phyloP scores from a whole-genome alignment of 1,140 invertebrate genomes.

The Bombus sibiricus region DNA sequence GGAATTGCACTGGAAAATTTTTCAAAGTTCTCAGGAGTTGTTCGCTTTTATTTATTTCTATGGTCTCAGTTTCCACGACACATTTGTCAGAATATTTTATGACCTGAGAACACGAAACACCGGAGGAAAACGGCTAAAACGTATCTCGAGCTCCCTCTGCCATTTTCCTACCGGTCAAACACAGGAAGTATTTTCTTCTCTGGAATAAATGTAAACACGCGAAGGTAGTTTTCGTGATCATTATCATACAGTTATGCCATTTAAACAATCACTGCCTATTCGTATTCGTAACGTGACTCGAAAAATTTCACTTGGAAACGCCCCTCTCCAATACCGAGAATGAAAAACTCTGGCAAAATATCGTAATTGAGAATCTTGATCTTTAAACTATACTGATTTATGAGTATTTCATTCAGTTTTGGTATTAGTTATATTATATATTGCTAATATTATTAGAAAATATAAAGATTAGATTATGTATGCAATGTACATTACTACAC shows the following conservation, averaged over 20 bases:
- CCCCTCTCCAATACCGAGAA: neutral
- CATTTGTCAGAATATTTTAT: slow-evolving; percentile 11
- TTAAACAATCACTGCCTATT: neutral
- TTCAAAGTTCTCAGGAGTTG: neutral
- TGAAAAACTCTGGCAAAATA: no score
- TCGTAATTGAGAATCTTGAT: no score
- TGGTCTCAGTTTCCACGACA: neutral
- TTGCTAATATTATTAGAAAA: no score
- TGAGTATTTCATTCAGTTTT: no score
- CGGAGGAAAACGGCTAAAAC: neutral
- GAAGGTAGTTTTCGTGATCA: slow-evolving; percentile 26
- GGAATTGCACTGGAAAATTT: neutral
- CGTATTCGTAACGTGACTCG: neutral
- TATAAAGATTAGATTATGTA: no score
- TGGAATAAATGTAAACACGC: slow-evolving; percentile 18
- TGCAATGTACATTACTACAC: no score
- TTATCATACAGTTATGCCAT: slow-evolving; percentile 23
- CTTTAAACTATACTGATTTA: no score
- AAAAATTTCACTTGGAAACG: neutral
- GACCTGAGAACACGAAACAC: neutral
- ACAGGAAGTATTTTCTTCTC: slow-evolving; percentile 18
- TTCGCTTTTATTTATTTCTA: neutral
- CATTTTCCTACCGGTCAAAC: neutral
- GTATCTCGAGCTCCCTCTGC: neutral
- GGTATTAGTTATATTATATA: no score